Percentiles rank a stretch among this genome's conserved stretches.
phyloP scores from a whole-genome alignment of 2,113 vertebrate species.

The Gymnobelideus leadbeateri region DNA sequence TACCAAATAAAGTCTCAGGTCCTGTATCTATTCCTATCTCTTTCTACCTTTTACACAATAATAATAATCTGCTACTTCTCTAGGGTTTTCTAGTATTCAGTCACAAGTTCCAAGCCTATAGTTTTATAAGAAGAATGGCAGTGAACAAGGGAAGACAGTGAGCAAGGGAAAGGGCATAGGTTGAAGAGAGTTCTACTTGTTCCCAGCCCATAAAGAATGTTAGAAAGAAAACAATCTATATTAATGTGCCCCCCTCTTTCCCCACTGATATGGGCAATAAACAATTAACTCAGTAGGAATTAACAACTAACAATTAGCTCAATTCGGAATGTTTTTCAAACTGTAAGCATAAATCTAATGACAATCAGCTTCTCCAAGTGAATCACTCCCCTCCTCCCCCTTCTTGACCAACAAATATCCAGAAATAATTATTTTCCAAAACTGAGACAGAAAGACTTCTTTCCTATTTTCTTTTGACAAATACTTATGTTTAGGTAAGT shows the following conservation, averaged over 20 bases:
- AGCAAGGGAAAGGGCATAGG: not conserved
- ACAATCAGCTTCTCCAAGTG: not conserved
- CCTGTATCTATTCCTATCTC: not conserved
- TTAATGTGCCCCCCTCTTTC: not conserved
- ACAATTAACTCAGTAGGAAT: not conserved
- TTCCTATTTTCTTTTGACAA: not conserved
- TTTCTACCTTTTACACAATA: not conserved
- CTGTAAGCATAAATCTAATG: not conserved
- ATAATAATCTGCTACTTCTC: not conserved
- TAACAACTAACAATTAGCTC: not conserved
- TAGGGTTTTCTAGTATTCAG: not conserved
- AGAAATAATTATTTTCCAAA: constrained; percentile 19
- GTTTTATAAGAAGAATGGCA: not conserved
- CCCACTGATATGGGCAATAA: not conserved
- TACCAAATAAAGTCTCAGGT: not conserved
- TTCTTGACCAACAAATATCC: not conserved
- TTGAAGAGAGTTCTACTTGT: not conserved
- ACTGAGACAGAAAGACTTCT: constrained; percentile 19
- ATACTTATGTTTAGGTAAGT: not conserved
- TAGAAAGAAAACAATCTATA: not conserved
- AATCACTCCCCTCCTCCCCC: not conserved
- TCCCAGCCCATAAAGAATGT: not conserved
- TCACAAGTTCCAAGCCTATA: not conserved
- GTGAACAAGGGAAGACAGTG: not conserved
- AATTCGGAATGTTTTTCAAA: constrained; percentile 51